Evolutionary conservation across 2,797 vertebrate species (phyloP), one percentile per base, ranked within the genome.

Genomic region (Rhinichthys osculus): DNA sequence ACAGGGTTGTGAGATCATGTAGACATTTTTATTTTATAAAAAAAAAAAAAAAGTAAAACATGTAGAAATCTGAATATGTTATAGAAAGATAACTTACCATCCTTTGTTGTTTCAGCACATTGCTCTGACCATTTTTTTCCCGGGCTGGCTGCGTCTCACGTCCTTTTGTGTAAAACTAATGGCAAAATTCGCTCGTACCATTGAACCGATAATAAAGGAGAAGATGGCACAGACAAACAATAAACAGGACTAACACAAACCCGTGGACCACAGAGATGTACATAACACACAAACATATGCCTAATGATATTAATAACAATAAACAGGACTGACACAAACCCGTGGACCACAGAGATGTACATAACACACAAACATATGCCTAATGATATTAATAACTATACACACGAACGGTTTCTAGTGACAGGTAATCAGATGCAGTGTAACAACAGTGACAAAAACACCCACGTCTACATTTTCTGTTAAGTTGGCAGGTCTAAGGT

Each of bases 111-210:
- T 5, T 62, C 91, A 96, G 95, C 87, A 90, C 50, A 13, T 70
- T 2, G 93, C 82, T 10, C 50, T 95, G n/a, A 70, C 86, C 0
- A 10, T 90, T 21, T 80, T 96, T 27, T 76, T 95, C 54, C 95
- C 95, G 0, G 91, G 93, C 80, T 94, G 94, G 93, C 47, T 96
- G 5, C 92, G 92, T 0, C 92, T 93, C 85, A 94, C 95, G 2
- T 84, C 94, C 0, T 90, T 91, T 88, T 27, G 90, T 8, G 67
- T 95, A 50, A 88, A 35, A 10, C 88, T 62, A 64, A 77, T 94
- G 21, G 30, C 44, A n/a, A 83, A 77, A 5, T 23, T 52, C 0
- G 27, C 57, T 30, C 23, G 10, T 44, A 33, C 14, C 4, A 7
- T 7, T 4, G 82, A 62, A 35, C 40, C 44, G 9, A n/a, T 69